A percentile compares a stretch with the other conserved stretches of the same genome.
phyloP scores from a whole-genome alignment of 1,140 invertebrate species.

The Oreohelix idahoensis region DNA sequence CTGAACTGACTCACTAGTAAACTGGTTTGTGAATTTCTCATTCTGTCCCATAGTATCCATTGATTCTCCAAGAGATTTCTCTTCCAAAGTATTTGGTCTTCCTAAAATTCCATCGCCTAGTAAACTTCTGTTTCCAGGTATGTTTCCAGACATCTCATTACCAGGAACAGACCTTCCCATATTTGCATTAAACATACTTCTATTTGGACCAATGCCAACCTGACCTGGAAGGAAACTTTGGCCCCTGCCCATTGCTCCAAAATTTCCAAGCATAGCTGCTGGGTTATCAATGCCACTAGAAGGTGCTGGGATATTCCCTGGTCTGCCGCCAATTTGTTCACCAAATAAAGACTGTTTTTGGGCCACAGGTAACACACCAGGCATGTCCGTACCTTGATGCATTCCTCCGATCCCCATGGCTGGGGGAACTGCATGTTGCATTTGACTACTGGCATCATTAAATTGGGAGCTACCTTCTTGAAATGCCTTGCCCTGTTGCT shows the following conservation, averaged over 20 bases:
- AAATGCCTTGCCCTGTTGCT: neutral
- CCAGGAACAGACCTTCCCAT: neutral
- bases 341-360: neutral
- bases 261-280: neutral
- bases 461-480: neutral
- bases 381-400: neutral
- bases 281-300: neutral
- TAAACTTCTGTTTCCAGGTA: neutral
- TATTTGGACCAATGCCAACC: neutral
- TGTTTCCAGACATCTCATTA: neutral
- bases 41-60: neutral
- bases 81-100: constrained; percentile 5
- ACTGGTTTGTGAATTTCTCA: constrained; percentile 7
- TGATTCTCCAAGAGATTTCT: constrained; percentile 2
- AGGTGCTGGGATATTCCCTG: neutral
- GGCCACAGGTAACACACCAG: neutral
- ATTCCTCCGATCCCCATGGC: neutral
- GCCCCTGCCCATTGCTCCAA: neutral
- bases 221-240: constrained; percentile 14
- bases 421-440: neutral
- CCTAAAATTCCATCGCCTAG: neutral
- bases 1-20: neutral
- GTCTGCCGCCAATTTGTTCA: neutral
- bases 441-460: neutral
- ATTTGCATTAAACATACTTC: neutral